Conservation (phyloP, 2,797 vertebrate genomes). For the Ficedula albicollis region DNA sequence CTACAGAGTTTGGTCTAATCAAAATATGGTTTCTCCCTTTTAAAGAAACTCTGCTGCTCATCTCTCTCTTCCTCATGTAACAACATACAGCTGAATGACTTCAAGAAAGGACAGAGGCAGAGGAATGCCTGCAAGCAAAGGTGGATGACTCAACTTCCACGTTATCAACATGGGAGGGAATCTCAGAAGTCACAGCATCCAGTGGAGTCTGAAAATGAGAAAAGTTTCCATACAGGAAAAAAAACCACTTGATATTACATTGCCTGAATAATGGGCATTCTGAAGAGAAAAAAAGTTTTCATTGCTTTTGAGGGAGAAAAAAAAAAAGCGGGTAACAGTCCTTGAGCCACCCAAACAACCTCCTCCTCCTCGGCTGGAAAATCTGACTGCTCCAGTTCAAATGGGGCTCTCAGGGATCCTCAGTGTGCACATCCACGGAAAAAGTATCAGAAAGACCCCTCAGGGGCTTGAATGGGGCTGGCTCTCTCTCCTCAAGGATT, state of each 20-base stretch:
- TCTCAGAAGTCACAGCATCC: background rate
- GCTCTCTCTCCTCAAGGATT: background rate
- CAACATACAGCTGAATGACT: background rate
- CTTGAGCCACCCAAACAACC: background rate
- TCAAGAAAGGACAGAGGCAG: background rate
- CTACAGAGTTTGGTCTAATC: background rate
- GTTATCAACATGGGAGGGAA: background rate
- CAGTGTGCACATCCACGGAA: background rate
- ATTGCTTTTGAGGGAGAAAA: background rate
- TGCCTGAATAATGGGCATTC: background rate
- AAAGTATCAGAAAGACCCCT: background rate
- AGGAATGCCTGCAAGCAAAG: background rate
- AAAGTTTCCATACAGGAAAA: background rate
- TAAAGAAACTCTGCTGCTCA: background rate
- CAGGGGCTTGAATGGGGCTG: background rate
- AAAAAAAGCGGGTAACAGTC: fast-evolving
- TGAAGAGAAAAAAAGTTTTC: background rate
- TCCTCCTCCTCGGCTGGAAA: background rate
- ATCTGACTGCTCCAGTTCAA: background rate
- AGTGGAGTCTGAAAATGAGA: background rate
- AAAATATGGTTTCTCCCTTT: background rate
- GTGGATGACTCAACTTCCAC: background rate
- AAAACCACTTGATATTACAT: background rate
- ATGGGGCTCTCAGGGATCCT: background rate
- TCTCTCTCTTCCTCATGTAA: background rate